Base-by-base conservation (phyloP, 35 echinoderm and acorn worm species). In the Chiridota heheva region DNA sequence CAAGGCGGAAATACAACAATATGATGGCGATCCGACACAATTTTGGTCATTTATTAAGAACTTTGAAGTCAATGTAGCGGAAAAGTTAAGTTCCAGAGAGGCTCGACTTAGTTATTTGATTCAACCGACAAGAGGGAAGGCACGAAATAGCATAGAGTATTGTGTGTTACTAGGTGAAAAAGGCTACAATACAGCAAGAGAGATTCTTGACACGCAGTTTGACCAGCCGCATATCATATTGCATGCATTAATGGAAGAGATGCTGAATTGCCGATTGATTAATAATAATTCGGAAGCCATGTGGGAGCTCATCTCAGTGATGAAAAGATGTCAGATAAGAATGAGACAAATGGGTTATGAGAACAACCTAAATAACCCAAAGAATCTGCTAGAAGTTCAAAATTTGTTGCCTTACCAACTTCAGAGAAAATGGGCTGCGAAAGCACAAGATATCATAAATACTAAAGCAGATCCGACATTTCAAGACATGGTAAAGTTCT, bases 241-340 rank as follows among this genome's bases (percentile, higher is more conserved):
- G 73, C 73, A 81, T 81, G 77, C 38, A 63, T 26, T 81, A 39
- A 81, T 81, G 58, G 40, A 81, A 31, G 59, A 81, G 40, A 81
- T 65, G 59, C 37, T 81, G 24, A 81, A n/a, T 13, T 64, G 39
- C n/a, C 56, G 38, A 36, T 56, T 81, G 30, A 81, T 0, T 26
- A 66, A 40, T 30, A 63, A 40, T 13, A 33, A 44, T n/a, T 65
- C 77, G 3, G 77, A 81, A 28, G 25, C 57, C 10, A 7, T 66
- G 16, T 81, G 77, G 45, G 47, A 30, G 26, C 40, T 65, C 40
- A 81, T 81, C 7, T 81, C 58, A 16, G 44, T 64, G 58, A 65
- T 81, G 77, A 44, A 81, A 62, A 81, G 65, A 51, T 58, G 47
- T 33, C 28, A 58, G 36, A 81, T 65, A 1, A 64, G 35, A 2